Conservation (phyloP, 2,888 invertebrate genomes). For the Chrysopilus asiliformis region DNA sequence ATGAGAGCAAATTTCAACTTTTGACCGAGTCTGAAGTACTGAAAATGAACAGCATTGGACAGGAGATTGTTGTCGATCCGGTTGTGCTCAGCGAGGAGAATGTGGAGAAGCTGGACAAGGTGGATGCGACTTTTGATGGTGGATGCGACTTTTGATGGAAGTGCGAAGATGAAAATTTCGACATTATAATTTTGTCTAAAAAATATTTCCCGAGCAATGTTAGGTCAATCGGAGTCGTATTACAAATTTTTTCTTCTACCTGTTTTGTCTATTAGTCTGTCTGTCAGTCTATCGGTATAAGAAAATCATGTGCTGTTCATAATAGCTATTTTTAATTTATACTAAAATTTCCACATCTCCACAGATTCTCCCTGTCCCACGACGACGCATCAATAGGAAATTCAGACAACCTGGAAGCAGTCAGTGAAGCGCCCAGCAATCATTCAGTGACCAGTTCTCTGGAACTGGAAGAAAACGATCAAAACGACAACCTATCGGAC, state of each 20-base stretch:
- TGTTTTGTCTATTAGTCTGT: no score
- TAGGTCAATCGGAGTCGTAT: no score
- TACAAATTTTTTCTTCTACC: no score
- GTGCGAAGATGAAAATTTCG: background rate
- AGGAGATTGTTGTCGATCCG: conserved; percentile 22
- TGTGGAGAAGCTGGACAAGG: conserved; percentile 22
- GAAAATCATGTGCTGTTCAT: no score
- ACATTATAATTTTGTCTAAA: no score
- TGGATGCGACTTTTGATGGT: conserved; percentile 22
- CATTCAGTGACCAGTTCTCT: conserved; percentile 86
- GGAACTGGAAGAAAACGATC: conserved; percentile 77
- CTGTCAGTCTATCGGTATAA: no score
- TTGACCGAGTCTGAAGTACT: conserved; percentile 51
- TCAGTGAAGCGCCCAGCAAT: conserved; percentile 91
- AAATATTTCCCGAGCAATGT: no score
- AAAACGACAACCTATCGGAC: conserved; percentile 87
- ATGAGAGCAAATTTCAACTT: conserved; percentile 50
- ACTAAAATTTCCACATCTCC: background rate
- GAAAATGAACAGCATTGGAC: conserved; percentile 35
- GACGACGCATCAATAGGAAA: conserved; percentile 89
- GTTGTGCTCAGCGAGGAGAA: conserved; percentile 20
- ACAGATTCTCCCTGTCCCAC: conserved; percentile 66
- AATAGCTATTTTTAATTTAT: background rate
- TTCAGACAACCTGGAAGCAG: conserved; percentile 87
- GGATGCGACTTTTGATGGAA: conserved; percentile 21